Conservation (phyloP, 2,797 vertebrate genomes). For the Gadopsis bispinosus region DNA sequence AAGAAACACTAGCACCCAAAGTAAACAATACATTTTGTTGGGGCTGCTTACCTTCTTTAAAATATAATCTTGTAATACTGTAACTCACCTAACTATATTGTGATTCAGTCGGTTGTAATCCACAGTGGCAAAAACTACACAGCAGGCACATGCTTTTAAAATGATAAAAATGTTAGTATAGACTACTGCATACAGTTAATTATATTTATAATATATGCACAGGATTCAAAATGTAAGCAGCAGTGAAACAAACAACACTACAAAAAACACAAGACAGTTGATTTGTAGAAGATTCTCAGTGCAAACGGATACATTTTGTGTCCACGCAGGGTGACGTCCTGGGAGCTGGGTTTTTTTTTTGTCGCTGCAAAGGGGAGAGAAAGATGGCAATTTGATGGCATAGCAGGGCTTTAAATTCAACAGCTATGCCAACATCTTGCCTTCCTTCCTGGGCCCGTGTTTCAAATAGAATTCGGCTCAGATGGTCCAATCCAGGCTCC, state of each 20-base stretch:
- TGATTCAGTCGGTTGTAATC: too few species aligned
- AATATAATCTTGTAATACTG: not conserved
- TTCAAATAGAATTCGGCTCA: not conserved
- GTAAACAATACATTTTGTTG: not conserved
- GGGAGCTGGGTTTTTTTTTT: not conserved
- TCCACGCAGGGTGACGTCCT: too few species aligned
- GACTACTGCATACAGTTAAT: not conserved
- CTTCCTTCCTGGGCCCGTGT: conserved; percentile 73
- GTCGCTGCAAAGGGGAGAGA: conserved; percentile 65
- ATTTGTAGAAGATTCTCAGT: not conserved
- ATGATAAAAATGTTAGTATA: too few species aligned
- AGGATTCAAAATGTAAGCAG: not conserved
- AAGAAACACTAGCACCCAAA: too few species aligned
- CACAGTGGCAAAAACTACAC: not conserved
- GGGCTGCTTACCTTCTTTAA: not conserved
- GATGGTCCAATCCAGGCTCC: not conserved
- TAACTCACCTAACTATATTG: not conserved
- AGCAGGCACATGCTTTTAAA: too few species aligned
- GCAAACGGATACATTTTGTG: not conserved
- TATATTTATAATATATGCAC: not conserved
- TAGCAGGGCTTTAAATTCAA: conserved; percentile 72
- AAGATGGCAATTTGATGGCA: conserved; percentile 80
- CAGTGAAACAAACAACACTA: not conserved
- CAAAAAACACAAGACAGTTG: not conserved
- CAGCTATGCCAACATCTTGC: conserved; percentile 85